phyloP scores from a whole-genome alignment of 2,113 vertebrate genomes.

The Alethe diademata region DNA sequence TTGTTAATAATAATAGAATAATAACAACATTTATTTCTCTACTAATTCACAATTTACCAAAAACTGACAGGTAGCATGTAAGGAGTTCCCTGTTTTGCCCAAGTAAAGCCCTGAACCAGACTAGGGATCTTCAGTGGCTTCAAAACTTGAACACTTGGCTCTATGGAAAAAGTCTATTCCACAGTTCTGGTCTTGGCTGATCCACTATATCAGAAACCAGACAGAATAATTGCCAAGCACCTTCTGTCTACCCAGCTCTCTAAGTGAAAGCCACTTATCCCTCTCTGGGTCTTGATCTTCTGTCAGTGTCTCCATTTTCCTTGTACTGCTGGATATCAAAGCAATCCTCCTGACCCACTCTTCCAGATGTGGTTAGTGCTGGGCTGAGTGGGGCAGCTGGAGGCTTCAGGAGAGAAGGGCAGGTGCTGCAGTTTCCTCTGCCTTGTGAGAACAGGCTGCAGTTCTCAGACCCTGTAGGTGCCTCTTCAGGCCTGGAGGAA shows the following conservation, averaged over 20 bases:
- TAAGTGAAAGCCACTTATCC: background rate
- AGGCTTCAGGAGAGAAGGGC: background rate
- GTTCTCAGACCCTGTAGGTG: background rate
- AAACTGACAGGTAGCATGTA: background rate
- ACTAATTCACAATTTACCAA: background rate
- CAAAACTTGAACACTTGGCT: background rate
- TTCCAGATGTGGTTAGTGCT: accelerated
- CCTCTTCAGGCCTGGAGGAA: background rate
- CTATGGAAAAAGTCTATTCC: background rate
- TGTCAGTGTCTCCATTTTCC: background rate
- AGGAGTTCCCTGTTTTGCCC: background rate
- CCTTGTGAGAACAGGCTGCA: background rate
- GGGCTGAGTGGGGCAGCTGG: background rate
- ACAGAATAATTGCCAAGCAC: background rate
- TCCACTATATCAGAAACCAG: background rate
- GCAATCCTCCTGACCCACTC: background rate
- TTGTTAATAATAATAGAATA: background rate
- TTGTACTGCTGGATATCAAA: background rate
- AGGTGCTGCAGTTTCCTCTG: background rate
- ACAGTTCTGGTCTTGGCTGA: background rate
- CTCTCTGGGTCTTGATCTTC: background rate
- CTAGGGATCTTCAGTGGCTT: background rate
- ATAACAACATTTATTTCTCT: background rate
- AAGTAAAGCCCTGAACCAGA: background rate
- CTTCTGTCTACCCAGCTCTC: background rate